Evolutionary conservation across 1,140 invertebrate species (phyloP), one percentile per base, ranked within the genome.

Genomic region (Leptoteleia sp.): DNA sequence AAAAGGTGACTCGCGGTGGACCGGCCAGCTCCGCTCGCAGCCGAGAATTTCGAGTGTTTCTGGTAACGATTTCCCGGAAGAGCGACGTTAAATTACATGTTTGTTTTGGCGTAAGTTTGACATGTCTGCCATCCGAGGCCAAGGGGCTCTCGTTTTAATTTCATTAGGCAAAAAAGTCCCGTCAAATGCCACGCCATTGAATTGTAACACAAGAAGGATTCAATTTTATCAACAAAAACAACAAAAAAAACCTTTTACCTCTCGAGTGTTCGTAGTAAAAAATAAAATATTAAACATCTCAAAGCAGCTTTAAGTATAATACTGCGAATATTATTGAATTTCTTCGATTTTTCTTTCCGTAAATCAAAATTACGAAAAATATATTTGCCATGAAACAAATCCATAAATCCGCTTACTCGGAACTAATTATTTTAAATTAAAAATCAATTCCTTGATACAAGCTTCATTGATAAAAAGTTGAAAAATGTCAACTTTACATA

Each of bases 1-100:
- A 42, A 54, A 43, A 22, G 37, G 47, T 33, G 22, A 52, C 37
- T 52, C 42, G 47, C 29, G 22, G n/a, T n/a, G 17, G 13, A 7
- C 17, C 19, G 19, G 19, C n/a, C n/a, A 15, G 43, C 22, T 48
- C 4, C 11, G 43, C 25, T 29, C 7, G 11, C 6, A n/a, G 0
- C 19, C 22, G 6, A 16, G 6, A 5, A 25, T 48, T 4, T n/a
- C 0, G 11, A n/a, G 13, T 29, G 15, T 19, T 31, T 45, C 15
- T 35, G 37, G 13, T 19, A 33, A 48, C 22, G 6, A 40, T 62
- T 62, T 40, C 33, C 35, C 17, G 5, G 5, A 38, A 27, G 12
- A 27, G 0, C 4, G 5, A 42, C 4, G 13, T 42, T 13, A 33
- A 16, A 48, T 33, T 35, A 12, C 13, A 48, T 31, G 25, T 33